A percentile compares a stretch with the other conserved stretches of the same genome.
Evolutionary conservation across 2,797 vertebrate genomes (phyloP).

Genomic region (Pangasius djambal): DNA sequence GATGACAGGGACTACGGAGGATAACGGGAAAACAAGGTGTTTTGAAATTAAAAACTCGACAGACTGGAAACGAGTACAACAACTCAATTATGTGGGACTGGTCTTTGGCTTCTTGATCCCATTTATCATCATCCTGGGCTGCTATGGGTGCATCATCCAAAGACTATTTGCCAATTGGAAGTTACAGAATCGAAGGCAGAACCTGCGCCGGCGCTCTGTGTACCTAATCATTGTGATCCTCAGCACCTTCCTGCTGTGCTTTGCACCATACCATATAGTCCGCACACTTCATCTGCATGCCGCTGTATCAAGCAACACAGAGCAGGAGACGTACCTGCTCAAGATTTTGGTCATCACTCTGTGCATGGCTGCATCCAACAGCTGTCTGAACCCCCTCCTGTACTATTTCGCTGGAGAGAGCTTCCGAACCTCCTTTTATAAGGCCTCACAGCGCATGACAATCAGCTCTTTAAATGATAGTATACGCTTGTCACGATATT

Average conservation of each 20-base stretch:
- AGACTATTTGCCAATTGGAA: not conserved
- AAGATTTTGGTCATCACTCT: constrained; percentile 66
- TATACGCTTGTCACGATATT: not conserved
- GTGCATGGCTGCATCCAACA: constrained; percentile 71
- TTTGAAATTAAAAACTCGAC: constrained; percentile 62
- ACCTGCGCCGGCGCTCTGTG: constrained; percentile 41
- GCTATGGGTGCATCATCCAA: constrained; percentile 64
- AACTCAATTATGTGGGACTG: constrained; percentile 71
- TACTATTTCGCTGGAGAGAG: constrained; percentile 72
- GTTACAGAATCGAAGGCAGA: accelerated
- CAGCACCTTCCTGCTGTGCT: constrained; percentile 72
- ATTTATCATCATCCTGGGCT: constrained; percentile 69
- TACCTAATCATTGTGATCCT: constrained; percentile 66
- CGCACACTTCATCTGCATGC: constrained; percentile 69
- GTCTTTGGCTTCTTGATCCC: constrained; percentile 71
- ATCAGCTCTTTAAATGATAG: not conserved
- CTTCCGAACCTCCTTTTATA: constrained; percentile 61
- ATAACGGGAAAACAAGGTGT: constrained; percentile 55
- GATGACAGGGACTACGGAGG: constrained; percentile 23
- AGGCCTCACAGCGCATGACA: not conserved
- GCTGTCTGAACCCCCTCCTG: constrained; percentile 73
- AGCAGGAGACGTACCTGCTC: constrained; percentile 50
- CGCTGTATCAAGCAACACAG: not conserved
- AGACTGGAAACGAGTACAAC: constrained; percentile 62
- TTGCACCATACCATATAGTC: constrained; percentile 72